Evolutionary conservation across 1,140 invertebrate species (phyloP).

Genomic region (Monomorium pharaonis): DNA sequence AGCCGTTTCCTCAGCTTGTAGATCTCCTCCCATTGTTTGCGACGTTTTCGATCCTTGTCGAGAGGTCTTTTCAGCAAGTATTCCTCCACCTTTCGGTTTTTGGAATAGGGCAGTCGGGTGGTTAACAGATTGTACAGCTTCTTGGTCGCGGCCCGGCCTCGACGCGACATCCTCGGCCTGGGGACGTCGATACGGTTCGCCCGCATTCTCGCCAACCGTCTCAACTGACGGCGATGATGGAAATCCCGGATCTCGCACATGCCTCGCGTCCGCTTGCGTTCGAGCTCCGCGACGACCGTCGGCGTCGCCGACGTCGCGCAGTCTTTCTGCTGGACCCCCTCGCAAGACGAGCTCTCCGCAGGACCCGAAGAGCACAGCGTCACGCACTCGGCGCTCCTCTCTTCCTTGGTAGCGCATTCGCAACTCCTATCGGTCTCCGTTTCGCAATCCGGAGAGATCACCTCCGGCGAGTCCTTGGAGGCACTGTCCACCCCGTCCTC

Average conservation of each 20-base stretch:
- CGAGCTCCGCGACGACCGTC: neutral
- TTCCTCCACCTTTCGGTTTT: neutral
- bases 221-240: conserved; percentile 29
- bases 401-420: conserved; percentile 1
- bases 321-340: neutral
- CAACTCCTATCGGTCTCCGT: neutral
- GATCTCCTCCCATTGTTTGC: neutral
- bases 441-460: neutral
- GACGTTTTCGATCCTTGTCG: neutral
- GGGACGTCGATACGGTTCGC: neutral
- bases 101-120: neutral
- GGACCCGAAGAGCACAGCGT: neutral
- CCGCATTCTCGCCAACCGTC: conserved; percentile 25
- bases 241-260: conserved; percentile 36
- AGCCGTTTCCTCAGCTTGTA: neutral
- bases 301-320: neutral
- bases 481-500: neutral
- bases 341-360: neutral
- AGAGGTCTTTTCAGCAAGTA: neutral
- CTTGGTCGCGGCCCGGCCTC: neutral
- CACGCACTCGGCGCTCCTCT: neutral
- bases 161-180: neutral
- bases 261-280: neutral
- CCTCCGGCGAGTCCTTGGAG: neutral
- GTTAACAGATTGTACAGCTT: neutral